These are phyloP conservation scores for Halocaridina rubra DNA, from an alignment of 2,888 invertebrate genomes.

Conservation along the genomic window DNA sequence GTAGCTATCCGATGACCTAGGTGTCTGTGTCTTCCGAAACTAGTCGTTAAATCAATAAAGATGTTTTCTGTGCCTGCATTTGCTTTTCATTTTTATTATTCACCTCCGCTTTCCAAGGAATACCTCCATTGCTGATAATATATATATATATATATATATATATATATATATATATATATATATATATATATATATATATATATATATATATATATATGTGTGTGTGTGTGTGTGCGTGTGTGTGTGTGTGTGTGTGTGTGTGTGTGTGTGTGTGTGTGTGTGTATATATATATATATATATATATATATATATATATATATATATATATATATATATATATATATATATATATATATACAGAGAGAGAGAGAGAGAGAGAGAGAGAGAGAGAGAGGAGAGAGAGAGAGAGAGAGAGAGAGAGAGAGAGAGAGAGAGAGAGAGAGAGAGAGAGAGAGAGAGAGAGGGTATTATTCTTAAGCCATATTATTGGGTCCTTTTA, in stretches of 20 bases:
- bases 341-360: neutral
- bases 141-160: neutral
- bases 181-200: neutral
- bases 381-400: neutral
- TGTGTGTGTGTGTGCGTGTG: neutral
- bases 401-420: neutral
- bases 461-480: neutral
- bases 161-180: neutral
- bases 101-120: too few relatives aligned
- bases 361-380: neutral
- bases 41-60: too few relatives aligned
- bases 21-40: too few relatives aligned
- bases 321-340: neutral
- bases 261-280: neutral
- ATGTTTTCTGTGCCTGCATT: too few relatives aligned
- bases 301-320: neutral
- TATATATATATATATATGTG: neutral
- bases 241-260: too few relatives aligned
- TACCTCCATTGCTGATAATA: neutral
- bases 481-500: neutral
- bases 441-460: neutral
- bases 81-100: too few relatives aligned
- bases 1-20: too few relatives aligned
- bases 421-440: neutral
- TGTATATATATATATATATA: neutral